Base-by-base conservation (phyloP, 2,113 vertebrate species). In the Redunca redunca region DNA sequence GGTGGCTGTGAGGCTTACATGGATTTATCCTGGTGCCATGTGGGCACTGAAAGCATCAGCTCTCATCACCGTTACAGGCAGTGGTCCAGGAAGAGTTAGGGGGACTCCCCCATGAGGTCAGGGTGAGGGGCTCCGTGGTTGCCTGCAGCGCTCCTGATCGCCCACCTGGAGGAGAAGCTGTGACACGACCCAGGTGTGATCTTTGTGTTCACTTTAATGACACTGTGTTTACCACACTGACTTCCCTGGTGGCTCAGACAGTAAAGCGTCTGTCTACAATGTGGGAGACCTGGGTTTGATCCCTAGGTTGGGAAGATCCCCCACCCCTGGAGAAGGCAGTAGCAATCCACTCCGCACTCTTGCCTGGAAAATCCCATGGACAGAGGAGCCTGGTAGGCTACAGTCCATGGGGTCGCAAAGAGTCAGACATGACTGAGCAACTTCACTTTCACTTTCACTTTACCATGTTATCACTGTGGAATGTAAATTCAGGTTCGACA, bases 401-500 rank as follows among this genome's bases (percentile, higher is more conserved):
- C 12, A 60, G 58, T 30, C 58, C 58, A 30, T 60, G 26, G 58
- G 26, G 26, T 60, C 28, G 0, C 28, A 2, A 7, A 62, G 58
- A 62, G 28, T 62, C 58, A 30, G 58, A 62, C 26, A 60, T 2
- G 2, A 62, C 21, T 10, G 55, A 57, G 21, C 1, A 3, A 57
- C 28, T 62, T 62, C 58, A 62, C 58, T 62, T 60, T 53, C 52
- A 53, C 52, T 53, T 53, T 62, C 2, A 62, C 58, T 48, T 77
- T 53, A 67, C 62, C 62, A 57, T 3, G 4, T 43, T 87, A 80
- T n/a, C 62, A 48, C 92, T 30, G 1, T 13, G 95, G 96, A 98
- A 98, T 97, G 96, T 93, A 78, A 95, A 48, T 84, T 95, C 33
- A 62, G 52, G 80, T 83, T 94, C 80, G 40, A 93, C 19, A 46